Conservation (phyloP, 2,797 vertebrate genomes). For the Cirrhinus mrigala region DNA sequence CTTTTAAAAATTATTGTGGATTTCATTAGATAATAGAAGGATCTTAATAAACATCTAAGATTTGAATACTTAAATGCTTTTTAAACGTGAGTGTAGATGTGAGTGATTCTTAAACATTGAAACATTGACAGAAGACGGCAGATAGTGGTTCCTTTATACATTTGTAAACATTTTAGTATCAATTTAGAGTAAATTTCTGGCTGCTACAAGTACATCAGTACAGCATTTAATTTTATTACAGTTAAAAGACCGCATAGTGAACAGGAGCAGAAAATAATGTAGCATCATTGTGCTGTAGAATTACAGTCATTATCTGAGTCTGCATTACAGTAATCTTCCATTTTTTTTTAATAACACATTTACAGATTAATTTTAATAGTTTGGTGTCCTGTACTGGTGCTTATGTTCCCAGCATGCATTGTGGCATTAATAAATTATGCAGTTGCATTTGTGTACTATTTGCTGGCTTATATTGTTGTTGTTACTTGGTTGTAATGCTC, state of each 20-base stretch:
- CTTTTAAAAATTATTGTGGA: too few relatives aligned
- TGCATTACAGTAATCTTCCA: neutral
- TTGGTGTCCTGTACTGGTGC: neutral
- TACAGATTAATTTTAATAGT: neutral
- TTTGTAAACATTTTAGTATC: neutral
- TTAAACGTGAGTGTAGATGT: neutral
- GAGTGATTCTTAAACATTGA: neutral
- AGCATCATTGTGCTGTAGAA: neutral
- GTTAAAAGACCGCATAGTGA: neutral
- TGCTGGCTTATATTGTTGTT: neutral
- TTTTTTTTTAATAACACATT: neutral
- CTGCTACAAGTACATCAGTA: neutral
- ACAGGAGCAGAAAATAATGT: neutral
- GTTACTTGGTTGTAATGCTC: neutral
- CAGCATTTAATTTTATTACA: neutral
- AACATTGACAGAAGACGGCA: neutral
- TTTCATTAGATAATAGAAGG: too few relatives aligned
- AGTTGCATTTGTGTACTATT: neutral
- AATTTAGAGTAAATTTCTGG: neutral
- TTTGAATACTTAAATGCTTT: too few relatives aligned
- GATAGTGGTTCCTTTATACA: neutral
- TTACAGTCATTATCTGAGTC: neutral
- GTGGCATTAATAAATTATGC: constrained; percentile 10
- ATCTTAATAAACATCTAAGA: too few relatives aligned
- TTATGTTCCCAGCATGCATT: constrained; percentile 1